These are phyloP conservation scores for Stenichneumon culpator DNA, from an alignment of 2,888 invertebrate species.

Conservation along the genomic window DNA sequence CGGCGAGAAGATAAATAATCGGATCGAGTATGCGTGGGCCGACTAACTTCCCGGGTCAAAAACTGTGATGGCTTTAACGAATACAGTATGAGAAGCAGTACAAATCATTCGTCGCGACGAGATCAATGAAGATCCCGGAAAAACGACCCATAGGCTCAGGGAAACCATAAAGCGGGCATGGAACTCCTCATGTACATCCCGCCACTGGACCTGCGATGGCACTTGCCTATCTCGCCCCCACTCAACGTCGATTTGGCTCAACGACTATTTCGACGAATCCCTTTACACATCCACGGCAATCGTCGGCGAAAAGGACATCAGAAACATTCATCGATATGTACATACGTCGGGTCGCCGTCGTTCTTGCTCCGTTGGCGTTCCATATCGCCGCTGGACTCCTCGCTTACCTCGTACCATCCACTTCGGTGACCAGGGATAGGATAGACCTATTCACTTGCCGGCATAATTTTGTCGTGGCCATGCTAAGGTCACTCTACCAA, in stretches of 20 bases:
- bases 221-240: neutral
- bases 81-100: neutral
- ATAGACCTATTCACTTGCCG: neutral
- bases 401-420: neutral
- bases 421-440: neutral
- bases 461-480: conserved; percentile 57
- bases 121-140: neutral
- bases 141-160: neutral
- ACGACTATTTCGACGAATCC: neutral
- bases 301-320: conserved; percentile 10
- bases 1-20: neutral
- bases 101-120: neutral
- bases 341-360: conserved; percentile 2
- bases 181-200: neutral
- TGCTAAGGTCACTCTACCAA: neutral
- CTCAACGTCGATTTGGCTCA: neutral
- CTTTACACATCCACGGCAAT: neutral
- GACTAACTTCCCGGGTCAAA: neutral
- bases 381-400: conserved; percentile 3
- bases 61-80: neutral
- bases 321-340: conserved; percentile 47
- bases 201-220: neutral
- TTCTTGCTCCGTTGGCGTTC: conserved; percentile 2
- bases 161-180: neutral
- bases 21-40: neutral